A percentile compares a stretch with the other conserved stretches of the same genome.
Evolutionary conservation across 2,888 invertebrate species (phyloP).

Genomic region (Drosophila lacicola): DNA sequence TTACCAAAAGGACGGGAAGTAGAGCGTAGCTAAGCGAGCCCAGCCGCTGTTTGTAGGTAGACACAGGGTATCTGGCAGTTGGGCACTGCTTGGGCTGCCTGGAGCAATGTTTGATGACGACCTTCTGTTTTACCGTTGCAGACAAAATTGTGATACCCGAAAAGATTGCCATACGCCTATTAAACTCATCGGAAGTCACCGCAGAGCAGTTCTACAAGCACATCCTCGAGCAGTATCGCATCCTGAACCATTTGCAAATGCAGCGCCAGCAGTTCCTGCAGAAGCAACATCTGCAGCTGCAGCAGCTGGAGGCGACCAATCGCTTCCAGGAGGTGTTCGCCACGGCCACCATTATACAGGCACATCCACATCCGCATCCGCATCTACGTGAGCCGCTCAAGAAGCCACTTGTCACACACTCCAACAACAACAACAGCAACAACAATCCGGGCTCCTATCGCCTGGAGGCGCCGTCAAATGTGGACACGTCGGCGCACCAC

Average conservation of each 20-base stretch:
- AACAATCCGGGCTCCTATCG: constrained; percentile 56
- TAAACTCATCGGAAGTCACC: constrained; percentile 84
- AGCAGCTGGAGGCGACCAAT: constrained; percentile 80
- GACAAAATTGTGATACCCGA: constrained; percentile 85
- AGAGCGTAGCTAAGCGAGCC: too few species aligned
- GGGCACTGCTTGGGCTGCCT: too few species aligned
- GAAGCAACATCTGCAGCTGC: constrained; percentile 80
- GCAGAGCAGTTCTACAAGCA: constrained; percentile 85
- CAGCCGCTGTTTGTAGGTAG: too few species aligned
- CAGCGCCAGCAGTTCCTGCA: constrained; percentile 82
- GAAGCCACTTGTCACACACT: constrained; percentile 35
- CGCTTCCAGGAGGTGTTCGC: constrained; percentile 83
- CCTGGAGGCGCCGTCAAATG: constrained; percentile 51
- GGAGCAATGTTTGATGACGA: too few species aligned
- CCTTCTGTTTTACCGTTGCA: constrained; percentile 30
- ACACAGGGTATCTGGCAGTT: not conserved
- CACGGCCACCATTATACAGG: constrained; percentile 82
- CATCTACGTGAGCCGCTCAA: constrained; percentile 65
- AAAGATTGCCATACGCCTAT: constrained; percentile 84
- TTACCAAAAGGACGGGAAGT: not conserved
- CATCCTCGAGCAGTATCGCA: constrained; percentile 82
- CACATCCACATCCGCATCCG: constrained; percentile 73
- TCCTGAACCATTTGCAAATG: constrained; percentile 78
- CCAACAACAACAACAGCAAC: constrained; percentile 29
- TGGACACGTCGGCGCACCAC: constrained; percentile 43